phyloP scores from a whole-genome alignment of 2,797 vertebrate species.

The Halcyon smyrnensis region DNA sequence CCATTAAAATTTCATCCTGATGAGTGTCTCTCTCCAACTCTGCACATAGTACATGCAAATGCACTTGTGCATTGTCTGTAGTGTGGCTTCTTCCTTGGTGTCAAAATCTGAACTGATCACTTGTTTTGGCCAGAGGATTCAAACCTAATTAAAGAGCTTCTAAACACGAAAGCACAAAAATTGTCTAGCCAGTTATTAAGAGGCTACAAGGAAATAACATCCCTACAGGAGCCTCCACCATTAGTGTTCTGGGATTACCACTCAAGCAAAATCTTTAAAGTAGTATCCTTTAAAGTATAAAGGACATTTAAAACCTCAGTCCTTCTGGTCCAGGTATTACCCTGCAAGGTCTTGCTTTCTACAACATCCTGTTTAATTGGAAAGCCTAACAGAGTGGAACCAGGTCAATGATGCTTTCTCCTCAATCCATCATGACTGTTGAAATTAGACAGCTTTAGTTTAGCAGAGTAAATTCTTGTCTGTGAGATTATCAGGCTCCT shows the following conservation, averaged over 20 bases:
- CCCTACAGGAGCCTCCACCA: not conserved
- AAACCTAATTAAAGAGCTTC: slow-evolving; percentile 48
- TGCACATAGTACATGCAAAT: not conserved
- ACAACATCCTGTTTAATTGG: slow-evolving; percentile 62
- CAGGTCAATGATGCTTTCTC: slow-evolving; percentile 62
- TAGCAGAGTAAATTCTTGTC: slow-evolving; percentile 60
- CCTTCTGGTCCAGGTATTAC: slow-evolving; percentile 4
- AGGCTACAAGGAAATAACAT: slow-evolving; percentile 27
- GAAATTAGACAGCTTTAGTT: slow-evolving; percentile 52
- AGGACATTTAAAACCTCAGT: not conserved
- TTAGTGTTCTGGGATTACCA: not conserved
- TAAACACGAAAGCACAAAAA: slow-evolving; percentile 38
- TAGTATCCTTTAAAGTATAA: not conserved
- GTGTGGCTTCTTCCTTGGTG: not conserved
- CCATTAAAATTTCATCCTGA: not conserved
- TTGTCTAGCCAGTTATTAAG: slow-evolving; percentile 46
- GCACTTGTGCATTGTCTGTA: not conserved
- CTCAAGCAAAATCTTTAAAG: not conserved
- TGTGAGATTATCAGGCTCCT: slow-evolving; percentile 14
- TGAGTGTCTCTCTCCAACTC: not conserved
- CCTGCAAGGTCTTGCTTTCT: slow-evolving; percentile 51
- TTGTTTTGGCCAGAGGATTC: not conserved
- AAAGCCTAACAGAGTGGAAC: slow-evolving; percentile 70
- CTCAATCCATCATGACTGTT: slow-evolving; percentile 58
- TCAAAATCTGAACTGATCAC: slow-evolving; percentile 5